Evolutionary conservation across 2,113 vertebrate genomes (phyloP).

Genomic region (Ciconia maguari): DNA sequence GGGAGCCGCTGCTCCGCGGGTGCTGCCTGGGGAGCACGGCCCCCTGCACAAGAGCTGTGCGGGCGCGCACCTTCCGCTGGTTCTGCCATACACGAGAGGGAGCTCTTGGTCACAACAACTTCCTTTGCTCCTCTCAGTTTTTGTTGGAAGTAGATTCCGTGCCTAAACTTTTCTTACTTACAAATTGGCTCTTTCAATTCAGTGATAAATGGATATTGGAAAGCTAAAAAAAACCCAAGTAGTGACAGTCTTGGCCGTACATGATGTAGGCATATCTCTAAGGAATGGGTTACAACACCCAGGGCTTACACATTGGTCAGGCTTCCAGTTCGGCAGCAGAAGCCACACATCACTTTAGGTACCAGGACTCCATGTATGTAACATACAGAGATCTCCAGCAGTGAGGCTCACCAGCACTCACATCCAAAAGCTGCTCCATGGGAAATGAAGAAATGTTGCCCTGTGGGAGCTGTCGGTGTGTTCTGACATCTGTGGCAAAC

Average conservation of each 20-base stretch:
- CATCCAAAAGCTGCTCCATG: not conserved
- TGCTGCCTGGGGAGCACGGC: accelerated
- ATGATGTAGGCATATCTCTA: not conserved
- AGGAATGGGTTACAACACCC: not conserved
- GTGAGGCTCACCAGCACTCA: accelerated
- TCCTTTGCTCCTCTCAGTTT: accelerated
- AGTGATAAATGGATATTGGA: not conserved
- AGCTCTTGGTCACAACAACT: constrained; percentile 1
- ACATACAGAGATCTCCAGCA: not conserved
- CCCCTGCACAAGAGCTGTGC: not conserved
- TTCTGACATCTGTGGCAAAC: accelerated
- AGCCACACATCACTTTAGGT: accelerated
- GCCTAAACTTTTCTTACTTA: not conserved
- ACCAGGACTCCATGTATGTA: accelerated
- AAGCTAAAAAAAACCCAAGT: not conserved
- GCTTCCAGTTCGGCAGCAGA: not conserved
- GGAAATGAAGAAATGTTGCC: not conserved
- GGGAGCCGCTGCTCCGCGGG: no score
- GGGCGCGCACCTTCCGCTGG: not conserved
- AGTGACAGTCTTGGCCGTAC: not conserved
- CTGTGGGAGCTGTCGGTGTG: not conserved
- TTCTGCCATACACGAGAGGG: constrained; percentile 9
- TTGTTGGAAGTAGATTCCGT: not conserved
- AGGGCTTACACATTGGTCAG: accelerated
- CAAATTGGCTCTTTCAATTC: not conserved